Base-by-base conservation (phyloP, 2,888 invertebrate species). In the Lucinisca nassula region DNA sequence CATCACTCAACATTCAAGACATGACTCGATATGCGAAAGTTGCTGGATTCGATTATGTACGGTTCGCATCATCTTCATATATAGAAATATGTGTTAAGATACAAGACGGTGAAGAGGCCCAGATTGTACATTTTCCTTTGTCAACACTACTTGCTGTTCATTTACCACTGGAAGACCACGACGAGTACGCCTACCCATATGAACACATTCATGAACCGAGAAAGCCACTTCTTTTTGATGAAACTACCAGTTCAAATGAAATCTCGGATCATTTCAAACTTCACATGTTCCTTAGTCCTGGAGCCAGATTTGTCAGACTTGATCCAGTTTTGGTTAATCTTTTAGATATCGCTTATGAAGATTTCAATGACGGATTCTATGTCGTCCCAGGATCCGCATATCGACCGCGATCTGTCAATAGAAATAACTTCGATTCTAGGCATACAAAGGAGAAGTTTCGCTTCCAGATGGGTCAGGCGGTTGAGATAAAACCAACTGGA, bases 41-140 rank as follows among this genome's bases (percentile, higher is more conserved):
- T 12, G 92, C 91, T 0, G 91, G 92, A 1, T 92, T 92, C 73
- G 92, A 92, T 78, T 88, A 77, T 61, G 90, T 92, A n/a, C 30
- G 51, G 14, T 82, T 81, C 35, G 40, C 84, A 3, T 49, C 77
- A 10, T 30, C 79, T 37, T n/a, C 79, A 21, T 83, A 79, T 32
- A 82, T 92, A 37, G 90, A 92, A 38, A 91, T 89, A 0, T 92
- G 88, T 83, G 90, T 90, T 0, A 91, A 90, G 58, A 77, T 85
- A n/a, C 92, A 92, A 76, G 88, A 86, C 49, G 92, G 91, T 10
- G 74, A 82, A 27, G 87, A 87, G 30, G 80, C 91, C 0, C 84
- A 84, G 12, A 30, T 91, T 2, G 89, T 88, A 24, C 82, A 85
- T n/a, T 92, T 89, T 55, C 91, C 87, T 30, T 70, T 58, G n/a